Percentiles rank a stretch among this genome's conserved stretches.
These are phyloP conservation scores for Cossypha heuglini DNA, from an alignment of 2,797 vertebrate species.

Conservation along the genomic window DNA sequence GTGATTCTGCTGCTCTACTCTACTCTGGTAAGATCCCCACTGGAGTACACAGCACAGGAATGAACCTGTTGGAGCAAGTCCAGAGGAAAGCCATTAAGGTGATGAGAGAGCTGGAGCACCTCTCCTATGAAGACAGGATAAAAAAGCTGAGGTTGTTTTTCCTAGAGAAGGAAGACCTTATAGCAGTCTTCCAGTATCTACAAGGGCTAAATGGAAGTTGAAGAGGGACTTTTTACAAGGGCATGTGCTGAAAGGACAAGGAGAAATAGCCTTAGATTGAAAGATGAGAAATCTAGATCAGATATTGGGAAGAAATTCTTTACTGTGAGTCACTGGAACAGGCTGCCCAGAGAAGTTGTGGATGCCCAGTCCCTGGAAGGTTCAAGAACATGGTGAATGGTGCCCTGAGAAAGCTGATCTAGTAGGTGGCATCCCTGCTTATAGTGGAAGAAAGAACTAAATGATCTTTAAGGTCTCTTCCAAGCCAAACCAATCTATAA, in stretches of 20 bases:
- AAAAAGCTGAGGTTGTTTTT: neutral
- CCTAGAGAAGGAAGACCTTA: neutral
- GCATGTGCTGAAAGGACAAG: neutral
- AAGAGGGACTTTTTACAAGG: neutral
- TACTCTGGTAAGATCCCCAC: neutral
- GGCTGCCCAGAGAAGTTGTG: neutral
- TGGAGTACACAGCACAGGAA: neutral
- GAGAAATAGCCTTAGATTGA: neutral
- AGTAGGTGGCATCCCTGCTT: neutral
- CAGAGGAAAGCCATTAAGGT: neutral
- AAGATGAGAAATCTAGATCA: neutral
- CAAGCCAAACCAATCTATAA: neutral
- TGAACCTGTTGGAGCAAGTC: neutral
- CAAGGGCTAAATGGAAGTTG: neutral
- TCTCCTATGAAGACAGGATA: neutral
- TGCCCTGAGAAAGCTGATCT: neutral
- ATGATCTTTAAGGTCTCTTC: neutral
- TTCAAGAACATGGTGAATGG: neutral
- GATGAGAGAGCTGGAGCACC: neutral
- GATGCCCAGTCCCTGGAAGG: fast-evolving
- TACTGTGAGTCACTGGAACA: neutral
- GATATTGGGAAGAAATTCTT: neutral
- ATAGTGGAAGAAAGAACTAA: neutral
- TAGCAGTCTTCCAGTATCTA: neutral
- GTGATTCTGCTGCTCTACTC: neutral